phyloP scores from a whole-genome alignment of 2,113 vertebrate genomes.

The Empidonax alnorum region DNA sequence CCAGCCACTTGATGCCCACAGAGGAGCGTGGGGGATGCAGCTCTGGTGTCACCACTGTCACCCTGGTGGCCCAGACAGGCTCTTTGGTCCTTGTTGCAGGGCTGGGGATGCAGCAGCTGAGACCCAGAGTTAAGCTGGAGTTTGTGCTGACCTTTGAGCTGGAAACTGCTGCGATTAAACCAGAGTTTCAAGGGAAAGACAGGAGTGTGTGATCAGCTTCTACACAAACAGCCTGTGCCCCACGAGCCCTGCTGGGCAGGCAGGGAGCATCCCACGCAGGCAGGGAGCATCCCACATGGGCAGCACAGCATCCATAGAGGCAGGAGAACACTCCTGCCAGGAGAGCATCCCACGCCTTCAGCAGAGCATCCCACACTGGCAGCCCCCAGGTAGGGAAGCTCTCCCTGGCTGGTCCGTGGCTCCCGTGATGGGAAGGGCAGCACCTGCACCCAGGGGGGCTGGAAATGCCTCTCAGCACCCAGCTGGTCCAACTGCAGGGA shows the following conservation, averaged over 20 bases:
- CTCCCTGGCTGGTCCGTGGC: fast-evolving
- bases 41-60: neutral
- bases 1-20: neutral
- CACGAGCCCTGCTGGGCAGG: neutral
- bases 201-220: fast-evolving
- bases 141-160: neutral
- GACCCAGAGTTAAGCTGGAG: fast-evolving
- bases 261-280: neutral
- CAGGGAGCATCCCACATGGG: neutral
- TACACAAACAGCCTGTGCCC: neutral
- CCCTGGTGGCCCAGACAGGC: fast-evolving
- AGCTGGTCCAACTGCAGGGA: fast-evolving
- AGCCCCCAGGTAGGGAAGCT: neutral
- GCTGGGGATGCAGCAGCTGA: neutral
- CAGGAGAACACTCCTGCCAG: neutral
- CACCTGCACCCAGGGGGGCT: neutral
- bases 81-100: neutral
- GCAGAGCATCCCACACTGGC: neutral
- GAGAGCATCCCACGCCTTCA: neutral
- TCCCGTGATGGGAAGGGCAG: neutral
- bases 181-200: fast-evolving
- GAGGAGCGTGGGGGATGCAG: neutral
- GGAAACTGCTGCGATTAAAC: neutral
- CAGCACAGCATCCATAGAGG: neutral
- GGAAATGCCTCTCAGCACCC: fast-evolving